phyloP scores from a whole-genome alignment of 2,797 vertebrate genomes.

The Champsocephalus esox region DNA sequence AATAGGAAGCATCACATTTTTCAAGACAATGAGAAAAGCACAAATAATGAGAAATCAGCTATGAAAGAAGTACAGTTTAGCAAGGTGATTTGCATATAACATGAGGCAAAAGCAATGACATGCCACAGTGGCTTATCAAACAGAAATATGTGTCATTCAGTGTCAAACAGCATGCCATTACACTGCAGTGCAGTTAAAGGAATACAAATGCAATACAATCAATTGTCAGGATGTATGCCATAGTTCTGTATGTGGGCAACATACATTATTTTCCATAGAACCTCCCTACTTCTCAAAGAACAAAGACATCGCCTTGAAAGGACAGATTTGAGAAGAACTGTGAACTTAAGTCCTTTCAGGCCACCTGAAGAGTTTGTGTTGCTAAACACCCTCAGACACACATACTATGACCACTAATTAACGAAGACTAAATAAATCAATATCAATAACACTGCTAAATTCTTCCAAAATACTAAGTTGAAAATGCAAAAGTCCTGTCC shows the following conservation, averaged over 20 bases:
- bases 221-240: slow-evolving; percentile 72
- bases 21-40: slow-evolving; percentile 40
- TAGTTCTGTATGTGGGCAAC: slow-evolving; percentile 20
- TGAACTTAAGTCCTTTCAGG: slow-evolving; percentile 1
- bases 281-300: slow-evolving; percentile 4
- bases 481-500: background rate
- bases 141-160: slow-evolving; percentile 51
- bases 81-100: slow-evolving; percentile 48
- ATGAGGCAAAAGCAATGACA: slow-evolving; percentile 40
- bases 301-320: slow-evolving; percentile 24
- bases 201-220: slow-evolving; percentile 78
- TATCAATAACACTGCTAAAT: background rate
- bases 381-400: background rate
- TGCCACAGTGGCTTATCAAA: slow-evolving; percentile 50
- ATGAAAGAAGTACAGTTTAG: slow-evolving; percentile 28
- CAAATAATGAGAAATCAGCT: slow-evolving; percentile 33
- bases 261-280: slow-evolving; percentile 43
- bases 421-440: background rate
- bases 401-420: background rate
- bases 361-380: background rate
- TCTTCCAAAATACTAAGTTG: background rate
- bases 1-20: slow-evolving; percentile 22
- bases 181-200: slow-evolving; percentile 49
- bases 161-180: slow-evolving; percentile 66
- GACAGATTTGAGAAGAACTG: background rate